Evolutionary conservation across 2,113 vertebrate species (phyloP), one percentile per base, ranked within the genome.

Genomic region (Trematocara stigmaticum): DNA sequence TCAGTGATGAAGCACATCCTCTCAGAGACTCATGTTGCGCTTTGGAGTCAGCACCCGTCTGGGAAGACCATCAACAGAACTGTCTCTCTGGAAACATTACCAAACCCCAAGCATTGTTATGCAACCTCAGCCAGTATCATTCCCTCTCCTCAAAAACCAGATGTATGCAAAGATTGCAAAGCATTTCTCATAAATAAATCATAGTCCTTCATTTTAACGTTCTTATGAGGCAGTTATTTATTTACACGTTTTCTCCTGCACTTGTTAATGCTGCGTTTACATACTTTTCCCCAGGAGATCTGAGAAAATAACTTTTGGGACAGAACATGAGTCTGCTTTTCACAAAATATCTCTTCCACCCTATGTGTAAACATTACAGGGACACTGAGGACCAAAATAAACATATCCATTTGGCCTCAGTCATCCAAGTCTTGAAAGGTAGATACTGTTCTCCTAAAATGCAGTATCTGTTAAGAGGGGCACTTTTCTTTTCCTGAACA

Each of bases 401-500:
- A 94, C 90, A 86, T 40, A n/a, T 78, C 81, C 81, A 83, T 92
- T 91, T 88, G 78, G 59, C 87, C 91, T 79, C 38, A 89, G 93
- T 93, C 94, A 95, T 93, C 90, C 74, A 93, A 91, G 90, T 86
- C 93, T 88, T 92, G 91, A 89, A 93, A 93, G 93, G 89, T 91
- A 82, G 92, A 94, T 94, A 91, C 95, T 95, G 94, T 96, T 96
- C 93, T 92, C 79, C 71, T 80, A 93, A 91, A 95, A 79, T 78
- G 93, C 92, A 94, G 92, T 95, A 94, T 86, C 80, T 87, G 83
- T 83, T 88, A 82, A 93, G 89, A 93, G 84, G 90, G 92, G 93
- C 87, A 91, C 92, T 96, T 96, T 95, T 90, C 87, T 95, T 96
- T 96, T 94, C 95, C 94, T 95, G 93, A 96, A 93, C 78, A 8